Evolutionary conservation across 2,888 invertebrate species (phyloP).

Genomic region (Cerceris rybyensis): DNA sequence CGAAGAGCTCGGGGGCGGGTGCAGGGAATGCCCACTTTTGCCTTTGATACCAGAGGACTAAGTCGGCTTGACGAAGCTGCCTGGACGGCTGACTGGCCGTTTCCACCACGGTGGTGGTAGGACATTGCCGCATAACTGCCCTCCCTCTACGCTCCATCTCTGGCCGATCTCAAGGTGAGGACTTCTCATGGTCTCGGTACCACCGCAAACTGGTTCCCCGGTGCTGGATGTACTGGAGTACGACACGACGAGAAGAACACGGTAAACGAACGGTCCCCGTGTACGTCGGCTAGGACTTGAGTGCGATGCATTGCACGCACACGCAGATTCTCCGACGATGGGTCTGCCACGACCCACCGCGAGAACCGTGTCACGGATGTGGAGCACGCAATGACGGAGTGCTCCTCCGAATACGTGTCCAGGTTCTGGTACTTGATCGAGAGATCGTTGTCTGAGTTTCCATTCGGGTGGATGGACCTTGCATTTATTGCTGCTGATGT

Average conservation of each 20-base stretch:
- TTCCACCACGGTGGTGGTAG: slow-evolving; percentile 50
- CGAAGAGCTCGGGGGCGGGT: slow-evolving; percentile 42
- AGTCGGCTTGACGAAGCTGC: slow-evolving; percentile 12
- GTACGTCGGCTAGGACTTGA: too few relatives aligned
- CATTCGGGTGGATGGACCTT: not conserved
- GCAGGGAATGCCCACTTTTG: slow-evolving; percentile 57
- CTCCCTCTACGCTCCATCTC: slow-evolving; percentile 55
- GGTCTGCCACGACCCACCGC: slow-evolving; percentile 66
- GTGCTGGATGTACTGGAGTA: slow-evolving; percentile 16
- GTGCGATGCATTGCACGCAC: not conserved
- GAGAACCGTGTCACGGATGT: slow-evolving; percentile 82
- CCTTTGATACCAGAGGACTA: slow-evolving; percentile 51
- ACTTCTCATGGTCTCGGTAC: slow-evolving; percentile 22
- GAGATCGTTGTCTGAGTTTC: not conserved
- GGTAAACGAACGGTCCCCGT: not conserved
- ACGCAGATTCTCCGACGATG: slow-evolving; percentile 27
- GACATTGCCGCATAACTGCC: slow-evolving; percentile 35
- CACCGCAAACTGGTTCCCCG: slow-evolving; percentile 56
- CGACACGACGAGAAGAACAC: slow-evolving; percentile 6
- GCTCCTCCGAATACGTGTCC: slow-evolving; percentile 33
- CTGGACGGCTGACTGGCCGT: slow-evolving; percentile 34
- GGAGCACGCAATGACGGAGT: slow-evolving; percentile 75
- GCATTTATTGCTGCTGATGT: too few relatives aligned
- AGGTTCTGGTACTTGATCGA: not conserved
- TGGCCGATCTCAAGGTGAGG: slow-evolving; percentile 48